phyloP scores from a whole-genome alignment of 2,113 vertebrate species.

The Xenus cinereus region DNA sequence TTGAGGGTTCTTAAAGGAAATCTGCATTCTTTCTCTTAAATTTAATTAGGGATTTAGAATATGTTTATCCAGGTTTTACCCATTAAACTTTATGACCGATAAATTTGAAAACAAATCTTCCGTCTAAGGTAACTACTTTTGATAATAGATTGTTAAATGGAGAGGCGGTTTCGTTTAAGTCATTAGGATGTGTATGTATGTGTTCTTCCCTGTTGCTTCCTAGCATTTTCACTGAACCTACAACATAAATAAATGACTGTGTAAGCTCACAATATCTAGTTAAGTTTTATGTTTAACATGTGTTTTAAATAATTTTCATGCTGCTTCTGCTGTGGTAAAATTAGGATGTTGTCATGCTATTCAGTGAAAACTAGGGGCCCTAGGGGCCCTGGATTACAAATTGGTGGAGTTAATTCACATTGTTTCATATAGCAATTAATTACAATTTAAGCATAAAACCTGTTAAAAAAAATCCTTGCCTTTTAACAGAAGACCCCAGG shows the following conservation, averaged over 20 bases:
- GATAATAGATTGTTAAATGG: background rate
- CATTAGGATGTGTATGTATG: background rate
- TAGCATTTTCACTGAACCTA: background rate
- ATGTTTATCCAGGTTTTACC: background rate
- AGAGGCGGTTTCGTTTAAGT: background rate
- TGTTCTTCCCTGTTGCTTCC: background rate
- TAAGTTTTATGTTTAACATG: background rate
- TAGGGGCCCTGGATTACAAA: background rate
- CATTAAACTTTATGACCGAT: background rate
- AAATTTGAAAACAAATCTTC: background rate
- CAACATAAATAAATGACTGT: background rate
- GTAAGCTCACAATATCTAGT: background rate
- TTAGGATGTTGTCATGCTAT: background rate
- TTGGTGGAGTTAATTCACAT: background rate
- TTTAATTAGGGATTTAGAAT: background rate
- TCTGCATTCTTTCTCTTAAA: background rate
- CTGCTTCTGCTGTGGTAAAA: background rate
- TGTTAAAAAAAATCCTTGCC: background rate
- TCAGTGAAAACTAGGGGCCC: background rate
- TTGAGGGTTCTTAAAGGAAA: background rate
- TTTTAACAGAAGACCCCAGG: background rate
- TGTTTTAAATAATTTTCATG: background rate
- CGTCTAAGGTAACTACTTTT: background rate
- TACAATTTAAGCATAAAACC: constrained; percentile 3
- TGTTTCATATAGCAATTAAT: background rate